Evolutionary conservation across 2,797 vertebrate genomes (phyloP).

Genomic region (Sitta carolinensis): DNA sequence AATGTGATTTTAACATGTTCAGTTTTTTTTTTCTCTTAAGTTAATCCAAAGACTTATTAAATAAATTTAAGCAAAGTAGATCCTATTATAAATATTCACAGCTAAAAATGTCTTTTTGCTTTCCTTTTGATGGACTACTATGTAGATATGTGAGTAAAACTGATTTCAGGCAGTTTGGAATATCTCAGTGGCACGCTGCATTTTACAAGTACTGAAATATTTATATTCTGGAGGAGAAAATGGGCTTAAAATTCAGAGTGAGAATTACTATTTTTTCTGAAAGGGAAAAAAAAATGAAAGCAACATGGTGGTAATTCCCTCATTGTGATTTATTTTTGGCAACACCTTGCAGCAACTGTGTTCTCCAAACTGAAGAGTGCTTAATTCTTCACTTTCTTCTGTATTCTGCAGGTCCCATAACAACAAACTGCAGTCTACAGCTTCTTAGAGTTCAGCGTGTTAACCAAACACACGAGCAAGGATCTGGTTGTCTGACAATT

Average conservation of each 20-base stretch:
- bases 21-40: constrained; percentile 25
- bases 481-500: constrained; percentile 84
- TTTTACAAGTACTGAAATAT: constrained; percentile 32
- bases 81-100: constrained; percentile 4
- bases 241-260: neutral
- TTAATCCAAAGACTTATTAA: constrained; percentile 22
- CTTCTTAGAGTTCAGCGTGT: constrained; percentile 88
- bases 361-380: constrained; percentile 77
- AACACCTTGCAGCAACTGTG: constrained; percentile 71
- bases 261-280: neutral
- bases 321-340: constrained; percentile 71
- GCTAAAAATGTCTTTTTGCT: constrained; percentile 23
- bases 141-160: constrained; percentile 42
- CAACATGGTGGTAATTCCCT: constrained; percentile 78
- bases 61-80: constrained; percentile 37
- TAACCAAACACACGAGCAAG: constrained; percentile 79
- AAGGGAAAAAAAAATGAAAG: neutral
- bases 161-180: constrained; percentile 29
- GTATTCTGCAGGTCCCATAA: constrained; percentile 95
- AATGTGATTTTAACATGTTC: constrained; percentile 66
- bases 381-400: constrained; percentile 88
- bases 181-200: constrained; percentile 31
- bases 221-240: constrained; percentile 21
- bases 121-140: constrained; percentile 22
- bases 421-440: constrained; percentile 97